These are phyloP conservation scores for Drosophila picticornis DNA, from an alignment of 2,888 invertebrate species.

Conservation along the genomic window DNA sequence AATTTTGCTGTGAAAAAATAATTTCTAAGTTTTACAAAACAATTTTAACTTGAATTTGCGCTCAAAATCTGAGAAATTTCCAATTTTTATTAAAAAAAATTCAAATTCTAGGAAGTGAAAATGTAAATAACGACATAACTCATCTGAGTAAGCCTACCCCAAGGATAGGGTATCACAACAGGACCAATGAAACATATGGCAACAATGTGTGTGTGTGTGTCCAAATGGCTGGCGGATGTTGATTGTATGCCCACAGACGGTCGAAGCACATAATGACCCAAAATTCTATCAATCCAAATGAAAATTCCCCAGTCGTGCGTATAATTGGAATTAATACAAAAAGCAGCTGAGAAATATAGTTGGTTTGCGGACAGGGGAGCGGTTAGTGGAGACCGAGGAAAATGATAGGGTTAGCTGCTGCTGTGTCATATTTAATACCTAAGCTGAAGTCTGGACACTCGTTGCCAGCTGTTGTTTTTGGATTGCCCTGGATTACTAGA, in stretches of 20 bases:
- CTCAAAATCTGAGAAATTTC: not conserved
- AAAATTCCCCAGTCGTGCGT: constrained; percentile 82
- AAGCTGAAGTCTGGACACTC: constrained; percentile 10
- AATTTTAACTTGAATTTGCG: not conserved
- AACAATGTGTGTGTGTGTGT: constrained; percentile 38
- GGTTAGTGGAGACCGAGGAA: not conserved
- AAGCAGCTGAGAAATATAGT: constrained; percentile 61
- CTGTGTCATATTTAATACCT: constrained; percentile 51
- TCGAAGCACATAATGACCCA: constrained; percentile 70
- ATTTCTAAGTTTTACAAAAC: not conserved
- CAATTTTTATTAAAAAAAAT: not conserved
- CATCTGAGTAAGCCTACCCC: no score
- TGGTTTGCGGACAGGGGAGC: not conserved
- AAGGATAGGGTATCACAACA: constrained; percentile 28
- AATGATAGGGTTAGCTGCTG: constrained; percentile 37
- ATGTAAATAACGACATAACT: not conserved
- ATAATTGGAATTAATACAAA: constrained; percentile 84
- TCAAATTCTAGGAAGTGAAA: no score
- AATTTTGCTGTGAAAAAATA: not conserved
- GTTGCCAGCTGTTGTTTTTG: constrained; percentile 6
- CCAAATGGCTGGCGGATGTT: constrained; percentile 57
- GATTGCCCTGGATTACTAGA: not conserved
- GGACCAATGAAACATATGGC: constrained; percentile 21
- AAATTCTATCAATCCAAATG: constrained; percentile 80
- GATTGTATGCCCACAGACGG: constrained; percentile 37